Conservation (phyloP, 2,888 invertebrate species). For the Protonemura montana region DNA sequence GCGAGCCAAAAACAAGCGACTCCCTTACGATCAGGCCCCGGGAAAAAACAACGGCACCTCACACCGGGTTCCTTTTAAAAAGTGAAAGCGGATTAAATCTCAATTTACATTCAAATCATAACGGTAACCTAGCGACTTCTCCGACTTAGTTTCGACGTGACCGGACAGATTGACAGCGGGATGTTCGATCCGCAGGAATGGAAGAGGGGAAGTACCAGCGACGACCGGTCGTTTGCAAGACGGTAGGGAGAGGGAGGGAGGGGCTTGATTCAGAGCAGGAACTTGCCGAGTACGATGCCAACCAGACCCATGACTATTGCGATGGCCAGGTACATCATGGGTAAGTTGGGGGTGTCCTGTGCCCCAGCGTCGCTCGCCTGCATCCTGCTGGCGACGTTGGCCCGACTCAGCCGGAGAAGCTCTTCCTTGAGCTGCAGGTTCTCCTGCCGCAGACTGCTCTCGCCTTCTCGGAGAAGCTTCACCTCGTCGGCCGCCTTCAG, state of each 20-base stretch:
- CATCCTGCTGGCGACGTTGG: conserved; percentile 58
- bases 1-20: too few relatives aligned
- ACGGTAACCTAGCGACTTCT: not conserved
- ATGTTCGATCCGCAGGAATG: not conserved
- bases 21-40: too few relatives aligned
- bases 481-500: conserved; percentile 78
- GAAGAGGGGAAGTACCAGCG: conserved; percentile 31
- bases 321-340: conserved; percentile 70
- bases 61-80: too few relatives aligned
- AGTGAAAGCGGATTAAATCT: too few relatives aligned
- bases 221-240: not conserved
- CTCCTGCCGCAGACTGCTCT: conserved; percentile 82
- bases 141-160: not conserved
- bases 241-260: not conserved
- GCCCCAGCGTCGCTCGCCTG: conserved; percentile 68
- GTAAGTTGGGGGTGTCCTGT: conserved; percentile 65
- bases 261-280: conserved; percentile 72
- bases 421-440: conserved; percentile 76
- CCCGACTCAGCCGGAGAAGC: conserved; percentile 54
- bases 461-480: conserved; percentile 78
- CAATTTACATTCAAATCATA: not conserved
- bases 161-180: not conserved
- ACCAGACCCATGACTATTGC: conserved; percentile 74
- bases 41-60: too few relatives aligned
- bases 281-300: conserved; percentile 82